phyloP scores from a whole-genome alignment of 2,113 vertebrate species.

The Percina caprodes region DNA sequence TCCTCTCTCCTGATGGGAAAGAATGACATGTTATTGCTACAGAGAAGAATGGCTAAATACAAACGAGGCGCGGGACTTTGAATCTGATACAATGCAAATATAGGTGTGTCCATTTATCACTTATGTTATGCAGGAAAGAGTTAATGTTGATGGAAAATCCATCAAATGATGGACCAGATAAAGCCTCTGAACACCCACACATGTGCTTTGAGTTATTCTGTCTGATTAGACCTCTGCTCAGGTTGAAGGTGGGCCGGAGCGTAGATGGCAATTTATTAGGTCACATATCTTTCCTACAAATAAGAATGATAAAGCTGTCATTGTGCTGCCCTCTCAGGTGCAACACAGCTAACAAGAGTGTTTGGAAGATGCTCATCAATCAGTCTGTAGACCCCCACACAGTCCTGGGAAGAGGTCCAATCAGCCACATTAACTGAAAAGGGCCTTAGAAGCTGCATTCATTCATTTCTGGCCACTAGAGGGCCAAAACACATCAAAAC shows the following conservation, averaged over 20 bases:
- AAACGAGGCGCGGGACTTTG: constrained; percentile 13
- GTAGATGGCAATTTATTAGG: no score
- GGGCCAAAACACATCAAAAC: not conserved
- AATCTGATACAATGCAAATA: not conserved
- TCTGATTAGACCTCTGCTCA: no score
- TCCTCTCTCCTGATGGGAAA: constrained; percentile 31
- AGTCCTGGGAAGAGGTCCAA: no score
- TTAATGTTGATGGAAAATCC: not conserved
- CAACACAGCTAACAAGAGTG: no score
- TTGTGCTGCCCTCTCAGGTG: no score
- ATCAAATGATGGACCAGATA: not conserved
- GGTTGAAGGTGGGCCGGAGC: no score
- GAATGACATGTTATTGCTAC: constrained; percentile 73
- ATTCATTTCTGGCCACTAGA: not conserved
- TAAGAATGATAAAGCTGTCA: no score
- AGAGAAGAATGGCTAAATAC: constrained; percentile 18
- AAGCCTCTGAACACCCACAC: not conserved
- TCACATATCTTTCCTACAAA: no score
- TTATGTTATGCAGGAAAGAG: not conserved
- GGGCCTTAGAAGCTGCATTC: not conserved
- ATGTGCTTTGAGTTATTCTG: no score
- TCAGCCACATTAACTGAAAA: no score
- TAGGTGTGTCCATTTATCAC: not conserved
- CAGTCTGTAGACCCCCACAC: no score
- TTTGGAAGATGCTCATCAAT: no score